Evolutionary conservation across 1,140 invertebrate genomes (phyloP).

Genomic region (Apis cerana): DNA sequence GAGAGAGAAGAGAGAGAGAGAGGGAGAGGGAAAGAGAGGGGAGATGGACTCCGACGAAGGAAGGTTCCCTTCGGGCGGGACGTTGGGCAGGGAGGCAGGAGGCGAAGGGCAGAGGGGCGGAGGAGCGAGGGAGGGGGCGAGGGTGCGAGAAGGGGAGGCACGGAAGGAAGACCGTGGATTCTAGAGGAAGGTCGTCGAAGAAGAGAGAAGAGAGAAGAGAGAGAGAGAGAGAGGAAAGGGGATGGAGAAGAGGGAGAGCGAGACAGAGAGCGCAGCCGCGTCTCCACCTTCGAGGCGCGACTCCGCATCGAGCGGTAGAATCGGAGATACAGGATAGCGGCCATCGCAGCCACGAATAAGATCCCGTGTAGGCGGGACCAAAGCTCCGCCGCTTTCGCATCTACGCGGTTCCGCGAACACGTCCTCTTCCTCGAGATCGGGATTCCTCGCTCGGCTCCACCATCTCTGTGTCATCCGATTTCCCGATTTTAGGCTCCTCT

Average conservation of each 20-base stretch:
- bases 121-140: not conserved
- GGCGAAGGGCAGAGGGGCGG: not conserved
- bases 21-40: not conserved
- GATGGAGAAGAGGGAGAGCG: slow-evolving; percentile 38
- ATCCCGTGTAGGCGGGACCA: slow-evolving; percentile 78
- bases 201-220: not conserved
- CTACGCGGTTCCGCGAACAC: not conserved
- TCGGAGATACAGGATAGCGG: slow-evolving; percentile 77
- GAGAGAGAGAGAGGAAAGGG: slow-evolving; percentile 15
- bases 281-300: slow-evolving; percentile 76
- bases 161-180: not conserved
- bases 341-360: slow-evolving; percentile 78
- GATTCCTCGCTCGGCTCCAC: not conserved
- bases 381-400: slow-evolving; percentile 53
- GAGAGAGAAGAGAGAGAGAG: not conserved
- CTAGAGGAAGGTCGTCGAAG: too few species aligned
- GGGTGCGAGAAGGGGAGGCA: slow-evolving; percentile 10
- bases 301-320: slow-evolving; percentile 58
- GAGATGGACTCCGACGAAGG: not conserved
- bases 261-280: slow-evolving; percentile 73
- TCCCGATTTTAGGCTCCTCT: too few species aligned
- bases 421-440: not conserved
- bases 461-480: not conserved
- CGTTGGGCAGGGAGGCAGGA: not conserved
- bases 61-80: not conserved